These are phyloP conservation scores for Cylindroiulus punctatus DNA, from an alignment of 2,888 invertebrate genomes.

Conservation along the genomic window DNA sequence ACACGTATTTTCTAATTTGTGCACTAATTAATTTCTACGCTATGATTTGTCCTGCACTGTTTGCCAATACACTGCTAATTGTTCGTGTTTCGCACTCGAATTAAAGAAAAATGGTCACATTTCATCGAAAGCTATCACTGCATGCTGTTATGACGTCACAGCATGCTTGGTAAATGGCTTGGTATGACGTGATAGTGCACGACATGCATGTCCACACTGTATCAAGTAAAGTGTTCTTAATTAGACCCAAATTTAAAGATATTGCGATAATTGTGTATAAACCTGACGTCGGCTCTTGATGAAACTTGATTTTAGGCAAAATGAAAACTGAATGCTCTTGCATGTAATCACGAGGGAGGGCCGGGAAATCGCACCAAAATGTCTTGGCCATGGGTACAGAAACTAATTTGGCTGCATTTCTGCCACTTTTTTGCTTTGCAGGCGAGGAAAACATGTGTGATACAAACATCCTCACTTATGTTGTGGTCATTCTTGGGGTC, in stretches of 20 bases:
- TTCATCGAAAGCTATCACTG: background rate
- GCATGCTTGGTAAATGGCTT: too few relatives aligned
- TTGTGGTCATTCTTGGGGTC: conserved; percentile 57
- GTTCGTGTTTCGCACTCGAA: background rate
- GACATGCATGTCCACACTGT: too few relatives aligned
- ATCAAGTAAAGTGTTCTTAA: too few relatives aligned
- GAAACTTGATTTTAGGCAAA: background rate
- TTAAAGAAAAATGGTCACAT: background rate
- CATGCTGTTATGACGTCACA: too few relatives aligned
- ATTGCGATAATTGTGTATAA: background rate
- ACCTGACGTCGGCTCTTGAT: background rate
- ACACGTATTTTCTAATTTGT: too few relatives aligned
- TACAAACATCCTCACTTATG: conserved; percentile 55
- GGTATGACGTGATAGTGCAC: too few relatives aligned
- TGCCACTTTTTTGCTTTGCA: conserved; percentile 54
- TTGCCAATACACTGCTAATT: too few relatives aligned
- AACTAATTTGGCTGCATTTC: conserved; percentile 50
- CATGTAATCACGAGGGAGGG: background rate
- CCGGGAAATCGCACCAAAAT: background rate
- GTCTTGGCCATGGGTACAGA: background rate
- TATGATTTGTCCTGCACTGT: too few relatives aligned
- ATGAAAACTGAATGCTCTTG: too few relatives aligned
- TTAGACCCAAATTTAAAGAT: too few relatives aligned
- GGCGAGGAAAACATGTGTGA: conserved; percentile 53
- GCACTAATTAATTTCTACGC: too few relatives aligned